These are phyloP conservation scores for Festucalex cinctus DNA, from an alignment of 2,113 vertebrate species.

Conservation along the genomic window DNA sequence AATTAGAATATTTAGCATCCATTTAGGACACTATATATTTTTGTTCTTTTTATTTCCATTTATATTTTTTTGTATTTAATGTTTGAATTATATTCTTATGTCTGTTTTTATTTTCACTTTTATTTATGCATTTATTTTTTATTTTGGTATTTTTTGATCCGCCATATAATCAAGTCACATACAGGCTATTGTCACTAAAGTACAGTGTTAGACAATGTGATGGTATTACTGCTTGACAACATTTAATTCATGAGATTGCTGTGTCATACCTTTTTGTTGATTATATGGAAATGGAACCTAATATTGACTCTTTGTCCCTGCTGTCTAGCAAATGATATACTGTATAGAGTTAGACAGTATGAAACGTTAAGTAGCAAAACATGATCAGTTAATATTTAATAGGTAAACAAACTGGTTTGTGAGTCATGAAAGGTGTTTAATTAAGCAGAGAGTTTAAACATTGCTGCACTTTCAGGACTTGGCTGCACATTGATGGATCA, in stretches of 20 bases:
- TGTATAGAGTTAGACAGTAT: neutral
- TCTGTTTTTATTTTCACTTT: too few species aligned
- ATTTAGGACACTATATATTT: neutral
- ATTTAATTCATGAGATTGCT: neutral
- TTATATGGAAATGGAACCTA: neutral
- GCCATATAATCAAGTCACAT: neutral
- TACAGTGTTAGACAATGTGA: neutral
- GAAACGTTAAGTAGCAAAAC: neutral
- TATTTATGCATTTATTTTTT: too few species aligned
- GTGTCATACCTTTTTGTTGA: neutral
- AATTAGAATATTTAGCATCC: neutral
- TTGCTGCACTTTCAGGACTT: constrained; percentile 28
- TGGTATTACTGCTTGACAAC: too few species aligned
- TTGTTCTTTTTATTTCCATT: too few species aligned
- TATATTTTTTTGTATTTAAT: too few species aligned
- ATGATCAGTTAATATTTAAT: neutral
- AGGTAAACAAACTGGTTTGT: constrained; percentile 3
- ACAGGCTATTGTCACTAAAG: neutral
- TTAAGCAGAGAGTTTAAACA: constrained; percentile 30
- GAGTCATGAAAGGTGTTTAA: constrained; percentile 6
- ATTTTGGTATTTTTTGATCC: too few species aligned
- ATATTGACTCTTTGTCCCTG: neutral
- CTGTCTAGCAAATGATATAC: neutral
- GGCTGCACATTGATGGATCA: constrained; percentile 21
- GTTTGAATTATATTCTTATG: too few species aligned